These are phyloP conservation scores for Tauraco erythrolophus DNA, from an alignment of 2,113 vertebrate species.

Conservation along the genomic window DNA sequence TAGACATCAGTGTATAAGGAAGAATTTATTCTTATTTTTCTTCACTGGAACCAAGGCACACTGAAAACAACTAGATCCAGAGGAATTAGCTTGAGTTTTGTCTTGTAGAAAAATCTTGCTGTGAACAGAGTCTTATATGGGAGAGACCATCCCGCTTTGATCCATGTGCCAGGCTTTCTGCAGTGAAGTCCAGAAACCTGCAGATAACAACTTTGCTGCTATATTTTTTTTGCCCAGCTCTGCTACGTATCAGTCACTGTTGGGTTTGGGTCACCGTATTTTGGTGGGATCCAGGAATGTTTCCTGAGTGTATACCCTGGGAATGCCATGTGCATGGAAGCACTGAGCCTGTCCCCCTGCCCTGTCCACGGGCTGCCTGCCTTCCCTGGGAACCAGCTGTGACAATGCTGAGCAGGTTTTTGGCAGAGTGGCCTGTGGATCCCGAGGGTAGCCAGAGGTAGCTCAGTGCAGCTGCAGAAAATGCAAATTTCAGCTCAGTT, in stretches of 20 bases:
- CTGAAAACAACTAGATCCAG: not conserved
- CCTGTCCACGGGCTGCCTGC: not conserved
- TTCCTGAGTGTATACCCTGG: not conserved
- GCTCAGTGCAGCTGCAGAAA: not conserved
- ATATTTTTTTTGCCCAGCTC: not conserved
- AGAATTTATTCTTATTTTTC: not conserved
- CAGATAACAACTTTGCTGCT: not conserved
- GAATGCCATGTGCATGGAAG: not conserved
- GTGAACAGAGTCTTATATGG: not conserved
- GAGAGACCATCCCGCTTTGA: not conserved
- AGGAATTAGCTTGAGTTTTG: not conserved
- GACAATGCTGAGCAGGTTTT: accelerated
- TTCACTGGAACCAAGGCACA: not conserved
- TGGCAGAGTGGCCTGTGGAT: not conserved
- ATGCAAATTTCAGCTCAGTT: not conserved
- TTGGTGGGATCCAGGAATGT: not conserved
- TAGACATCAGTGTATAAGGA: not conserved
- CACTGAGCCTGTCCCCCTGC: not conserved
- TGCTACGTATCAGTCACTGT: not conserved
- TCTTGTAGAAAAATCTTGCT: not conserved
- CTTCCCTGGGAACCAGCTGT: not conserved
- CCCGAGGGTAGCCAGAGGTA: accelerated
- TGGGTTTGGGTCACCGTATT: not conserved
- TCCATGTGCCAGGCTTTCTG: not conserved
- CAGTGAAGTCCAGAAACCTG: not conserved